Evolutionary conservation across 2,113 vertebrate species (phyloP), one percentile per base, ranked within the genome.

Genomic region (Panthera leo): DNA sequence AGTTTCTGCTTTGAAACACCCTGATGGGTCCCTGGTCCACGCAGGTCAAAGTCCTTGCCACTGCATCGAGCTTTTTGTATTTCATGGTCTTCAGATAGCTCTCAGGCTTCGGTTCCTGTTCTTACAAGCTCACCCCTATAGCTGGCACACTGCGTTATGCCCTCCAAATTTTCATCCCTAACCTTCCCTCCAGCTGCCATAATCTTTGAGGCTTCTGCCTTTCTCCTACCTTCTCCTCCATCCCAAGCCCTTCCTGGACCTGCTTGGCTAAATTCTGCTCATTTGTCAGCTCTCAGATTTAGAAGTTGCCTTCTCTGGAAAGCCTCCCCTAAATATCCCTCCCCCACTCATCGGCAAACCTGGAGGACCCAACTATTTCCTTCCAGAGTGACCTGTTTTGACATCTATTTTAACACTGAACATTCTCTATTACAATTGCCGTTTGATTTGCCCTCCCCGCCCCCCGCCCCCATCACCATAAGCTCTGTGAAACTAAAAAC

Each of bases 401-500:
- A 63, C 31, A n/a, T 53, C 79, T 89, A 34, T n/a, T 58, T 83
- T 76, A 90, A 16, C n/a, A 61, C 25, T 25, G 45, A n/a, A 31
- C 25, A 25, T 31, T 16, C 25, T 83, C 18, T 31, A 25, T 80
- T 88, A 3, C 76, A 75, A 85, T 53, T 63, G 14, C 42, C 21
- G 25, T 19, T 93, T 93, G 71, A 86, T 95, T 82, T 92, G 21
- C 34, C 67, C 29, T 87, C 21, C 19, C 29, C 4, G 3, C 75
- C 7, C 27, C 7, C 42, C 13, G 14, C 23, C 7, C 8, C 11
- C 27, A 34, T 85, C n/a, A 65, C 18, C 48, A 2, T 87, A 68
- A 95, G 58, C n/a, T 65, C 68, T 89, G 7, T 93, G 63, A 95
- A 76, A 58, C 42, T 39, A 73, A 95, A 94, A 14, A 82, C 6